These are phyloP conservation scores for Menidia menidia DNA, from an alignment of 2,797 vertebrate genomes.

Conservation along the genomic window DNA sequence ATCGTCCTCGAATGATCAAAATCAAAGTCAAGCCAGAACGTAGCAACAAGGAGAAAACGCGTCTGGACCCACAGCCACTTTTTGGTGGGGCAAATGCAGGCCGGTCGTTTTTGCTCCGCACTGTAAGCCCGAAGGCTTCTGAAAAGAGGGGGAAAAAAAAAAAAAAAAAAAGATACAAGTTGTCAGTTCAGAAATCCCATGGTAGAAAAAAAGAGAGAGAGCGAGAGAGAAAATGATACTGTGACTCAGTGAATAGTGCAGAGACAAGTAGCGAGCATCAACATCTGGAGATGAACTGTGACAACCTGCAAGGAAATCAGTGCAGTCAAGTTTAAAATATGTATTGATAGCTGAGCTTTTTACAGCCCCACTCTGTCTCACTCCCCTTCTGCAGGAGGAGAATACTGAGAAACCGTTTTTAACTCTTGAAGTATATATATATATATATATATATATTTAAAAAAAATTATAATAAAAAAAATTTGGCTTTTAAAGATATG, in stretches of 20 bases:
- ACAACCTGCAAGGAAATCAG: conserved; percentile 42
- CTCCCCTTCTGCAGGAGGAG: conserved; percentile 1
- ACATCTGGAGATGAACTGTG: conserved; percentile 1
- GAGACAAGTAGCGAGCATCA: conserved; percentile 11
- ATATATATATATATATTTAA: too few species aligned
- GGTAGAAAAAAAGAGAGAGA: conserved; percentile 7
- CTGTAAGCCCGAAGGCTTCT: conserved; percentile 31
- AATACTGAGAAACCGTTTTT: conserved; percentile 18
- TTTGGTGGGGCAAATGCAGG: conserved; percentile 11
- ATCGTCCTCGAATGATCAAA: conserved; percentile 28
- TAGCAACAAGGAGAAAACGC: conserved; percentile 14
- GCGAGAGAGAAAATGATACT: conserved; percentile 15
- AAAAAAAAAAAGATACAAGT: conserved; percentile 22
- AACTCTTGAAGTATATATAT: conserved; percentile 4
- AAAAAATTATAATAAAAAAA: conserved; percentile 14
- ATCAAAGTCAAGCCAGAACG: conserved; percentile 34
- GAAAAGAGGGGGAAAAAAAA: conserved; percentile 22
- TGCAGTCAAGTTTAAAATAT: conserved; percentile 39
- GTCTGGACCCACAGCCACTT: conserved; percentile 11
- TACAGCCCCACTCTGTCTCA: conserved; percentile 3
- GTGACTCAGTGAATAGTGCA: conserved; percentile 33
- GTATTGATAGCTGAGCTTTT: conserved; percentile 26
- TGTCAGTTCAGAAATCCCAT: conserved; percentile 35
- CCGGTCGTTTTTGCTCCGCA: conserved; percentile 26
- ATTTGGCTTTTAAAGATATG: background rate